Base-by-base conservation (phyloP, 2,113 vertebrate genomes). In the Anguilla rostrata region DNA sequence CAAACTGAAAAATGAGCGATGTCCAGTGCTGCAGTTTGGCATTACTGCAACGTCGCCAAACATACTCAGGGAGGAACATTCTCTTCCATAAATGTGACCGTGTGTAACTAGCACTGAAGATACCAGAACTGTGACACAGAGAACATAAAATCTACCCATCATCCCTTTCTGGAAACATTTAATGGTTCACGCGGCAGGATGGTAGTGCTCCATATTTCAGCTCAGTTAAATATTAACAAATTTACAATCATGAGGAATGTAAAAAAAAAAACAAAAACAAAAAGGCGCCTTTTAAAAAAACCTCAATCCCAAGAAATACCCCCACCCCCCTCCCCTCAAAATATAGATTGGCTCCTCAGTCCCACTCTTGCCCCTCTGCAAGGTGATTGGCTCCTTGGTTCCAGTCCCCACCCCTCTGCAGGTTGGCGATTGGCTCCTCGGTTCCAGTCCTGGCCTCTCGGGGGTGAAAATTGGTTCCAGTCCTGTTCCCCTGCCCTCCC, bases 201-300 rank as follows among this genome's bases (percentile, higher is more conserved):
- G 84, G 91, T 95, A 97, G 97, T 96, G 97, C 97, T 98, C 96
- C 97, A 97, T 96, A 95, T 94, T 94, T 75, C 94, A 94, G 96
- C 92, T 97, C 97, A 97, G 97, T 99, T 99, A 99, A 99, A 99
- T 99, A 99, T 98, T 99, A 96, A 99, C 97, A 99, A 99, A 99
- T 99, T 99, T 99, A 99, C 98, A 99, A 94, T 98, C 96, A 96
- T 97, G 97, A 98, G 98, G 98, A 99, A 99, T 99, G 98, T 97
- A 97, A 97, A 96, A 97, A n/a, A n/a, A n/a, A 96, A 96, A 93
- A 91, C 94, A 90, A 91, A 89, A 81, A 95, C 96, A 96, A 95
- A 96, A 96, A 95, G 92, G 95, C 96, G 94, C 57, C 88, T 96
- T 96, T 97, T 96, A 97, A 97, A 95, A 97, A 97, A 95, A 53